Percentiles rank a stretch among this genome's conserved stretches.
phyloP scores from a whole-genome alignment of 2,113 vertebrate species.

The Terrapene triunguis region DNA sequence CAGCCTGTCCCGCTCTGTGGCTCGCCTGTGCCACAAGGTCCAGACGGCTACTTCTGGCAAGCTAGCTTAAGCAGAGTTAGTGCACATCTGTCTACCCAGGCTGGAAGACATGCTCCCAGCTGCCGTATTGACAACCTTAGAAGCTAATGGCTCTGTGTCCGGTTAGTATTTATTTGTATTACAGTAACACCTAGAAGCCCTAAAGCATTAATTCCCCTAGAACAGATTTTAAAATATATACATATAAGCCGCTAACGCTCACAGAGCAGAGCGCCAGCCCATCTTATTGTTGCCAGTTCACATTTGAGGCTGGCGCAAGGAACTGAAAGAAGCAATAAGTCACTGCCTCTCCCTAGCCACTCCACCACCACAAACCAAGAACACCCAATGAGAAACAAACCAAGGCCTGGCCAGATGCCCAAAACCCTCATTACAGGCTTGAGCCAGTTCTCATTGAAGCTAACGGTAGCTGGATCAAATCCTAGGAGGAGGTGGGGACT shows the following conservation, averaged over 20 bases:
- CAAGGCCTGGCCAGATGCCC: neutral
- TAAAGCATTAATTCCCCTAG: neutral
- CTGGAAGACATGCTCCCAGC: neutral
- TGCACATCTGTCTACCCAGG: neutral
- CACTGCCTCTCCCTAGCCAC: accelerated
- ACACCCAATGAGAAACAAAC: neutral
- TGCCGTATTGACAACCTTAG: neutral
- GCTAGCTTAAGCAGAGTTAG: neutral
- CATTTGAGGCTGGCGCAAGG: neutral
- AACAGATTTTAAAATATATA: neutral
- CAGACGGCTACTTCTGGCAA: neutral
- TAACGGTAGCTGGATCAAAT: accelerated
- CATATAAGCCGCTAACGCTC: accelerated
- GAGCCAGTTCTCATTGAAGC: neutral
- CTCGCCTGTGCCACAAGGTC: neutral
- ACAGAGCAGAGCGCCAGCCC: neutral
- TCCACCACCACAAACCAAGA: neutral
- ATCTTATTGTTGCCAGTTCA: neutral
- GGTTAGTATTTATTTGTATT: neutral
- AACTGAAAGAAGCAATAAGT: neutral
- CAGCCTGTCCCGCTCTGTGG: neutral
- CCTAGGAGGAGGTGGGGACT: neutral
- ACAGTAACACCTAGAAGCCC: neutral
- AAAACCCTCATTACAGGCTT: neutral
- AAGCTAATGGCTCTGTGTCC: neutral